Percentiles rank a stretch among this genome's conserved stretches.
phyloP scores from a whole-genome alignment of 1,140 invertebrate genomes.

The Lordiphosa mommai region DNA sequence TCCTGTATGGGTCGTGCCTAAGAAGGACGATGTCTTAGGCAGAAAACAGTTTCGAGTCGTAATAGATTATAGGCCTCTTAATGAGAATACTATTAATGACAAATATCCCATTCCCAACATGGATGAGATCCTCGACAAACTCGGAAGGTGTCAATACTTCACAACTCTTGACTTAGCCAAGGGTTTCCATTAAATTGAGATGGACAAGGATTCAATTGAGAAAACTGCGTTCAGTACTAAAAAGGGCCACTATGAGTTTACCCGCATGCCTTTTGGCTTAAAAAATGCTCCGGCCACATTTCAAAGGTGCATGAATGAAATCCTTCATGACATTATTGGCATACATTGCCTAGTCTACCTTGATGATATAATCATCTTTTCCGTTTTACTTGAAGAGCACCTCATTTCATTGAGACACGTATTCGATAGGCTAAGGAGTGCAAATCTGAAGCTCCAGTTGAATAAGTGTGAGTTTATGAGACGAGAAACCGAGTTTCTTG shows the following conservation, averaged over 20 bases:
- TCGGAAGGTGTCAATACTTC: constrained; percentile 60
- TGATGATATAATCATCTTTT: constrained; percentile 41
- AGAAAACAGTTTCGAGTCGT: background rate
- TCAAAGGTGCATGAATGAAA: background rate
- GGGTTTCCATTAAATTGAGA: constrained; percentile 81
- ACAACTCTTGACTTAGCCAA: constrained; percentile 74
- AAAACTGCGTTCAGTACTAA: constrained; percentile 75
- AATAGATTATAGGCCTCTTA: background rate
- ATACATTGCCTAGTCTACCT: constrained; percentile 34
- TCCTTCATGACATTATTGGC: constrained; percentile 21
- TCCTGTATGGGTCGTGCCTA: background rate
- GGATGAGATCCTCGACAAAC: background rate
- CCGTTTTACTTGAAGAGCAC: constrained; percentile 60
- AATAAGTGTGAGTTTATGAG: background rate
- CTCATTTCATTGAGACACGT: constrained; percentile 3
- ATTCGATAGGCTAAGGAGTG: constrained; percentile 22
- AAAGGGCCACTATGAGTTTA: background rate
- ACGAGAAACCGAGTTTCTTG: constrained; percentile 31
- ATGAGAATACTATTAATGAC: background rate
- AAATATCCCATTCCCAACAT: background rate
- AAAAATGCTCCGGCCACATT: constrained; percentile 22
- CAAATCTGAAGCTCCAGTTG: constrained; percentile 18
- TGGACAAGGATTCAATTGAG: constrained; percentile 57
- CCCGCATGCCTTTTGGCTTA: constrained; percentile 36
- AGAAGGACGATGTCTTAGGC: background rate